Evolutionary conservation across 2,113 vertebrate genomes (phyloP), one percentile per base, ranked within the genome.

Genomic region (Cinclus cinclus): DNA sequence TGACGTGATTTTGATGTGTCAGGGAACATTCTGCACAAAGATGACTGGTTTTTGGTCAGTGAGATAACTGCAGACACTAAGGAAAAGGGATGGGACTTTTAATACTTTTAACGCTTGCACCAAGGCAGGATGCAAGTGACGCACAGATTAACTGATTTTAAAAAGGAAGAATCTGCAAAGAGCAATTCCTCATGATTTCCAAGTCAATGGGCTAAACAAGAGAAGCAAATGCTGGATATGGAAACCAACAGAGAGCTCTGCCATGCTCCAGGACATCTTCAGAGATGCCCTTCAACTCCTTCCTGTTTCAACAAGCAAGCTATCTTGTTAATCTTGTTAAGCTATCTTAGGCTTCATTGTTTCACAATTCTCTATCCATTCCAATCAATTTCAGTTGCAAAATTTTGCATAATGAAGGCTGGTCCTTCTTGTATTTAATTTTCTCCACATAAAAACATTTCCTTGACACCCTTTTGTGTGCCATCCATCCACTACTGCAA

Each of bases 211-310:
- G 28, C 44, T 68, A 70, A 74, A 49, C 6, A 37, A 67, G 52
- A 53, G 28, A 68, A 65, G 18, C 9, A 35, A 73, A 83, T 0
- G 0, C 12, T 42, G 67, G 27, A 39, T 11, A 18, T 39, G 10
- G 60, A 89, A 89, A 81, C 46, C 15, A 70, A 44, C 15, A 35
- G 30, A 79, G 71, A 63, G 39, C 30, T 83, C 49, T 92, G 30
- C 11, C 15, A 59, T 0, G 6, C 15, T 67, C 24, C 62, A 79
- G 31, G 50, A 47, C 1, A 9, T 33, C 39, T 75, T 65, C 78
- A 41, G 14, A 13, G 15, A 42, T n/a, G 30, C 13, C 15, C 37
- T 69, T 85, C 6, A 15, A 55, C 85, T 82, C 37, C 22, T 35
- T 82, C 42, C 50, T 59, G 31, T 27, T 30, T 21, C 33, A 53